Percentiles rank a stretch among this genome's conserved stretches.
Evolutionary conservation across 1,140 invertebrate species (phyloP).

Genomic region (Megathymus violae): DNA sequence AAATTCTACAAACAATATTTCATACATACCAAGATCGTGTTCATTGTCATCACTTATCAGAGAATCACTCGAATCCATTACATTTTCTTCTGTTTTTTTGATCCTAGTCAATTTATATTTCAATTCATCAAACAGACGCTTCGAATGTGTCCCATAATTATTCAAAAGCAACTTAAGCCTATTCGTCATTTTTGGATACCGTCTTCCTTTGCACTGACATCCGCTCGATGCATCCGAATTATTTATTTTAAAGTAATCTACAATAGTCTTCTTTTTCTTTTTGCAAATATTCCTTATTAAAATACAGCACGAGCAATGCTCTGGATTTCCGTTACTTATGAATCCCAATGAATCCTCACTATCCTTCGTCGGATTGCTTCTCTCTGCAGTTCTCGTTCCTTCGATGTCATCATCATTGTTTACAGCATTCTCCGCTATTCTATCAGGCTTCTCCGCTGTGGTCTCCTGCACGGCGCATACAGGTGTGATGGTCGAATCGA

Average conservation of each 20-base stretch:
- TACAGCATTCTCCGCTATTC: constrained; percentile 13
- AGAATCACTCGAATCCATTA: not conserved
- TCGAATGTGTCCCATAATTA: constrained; percentile 46
- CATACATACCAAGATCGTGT: constrained; percentile 56
- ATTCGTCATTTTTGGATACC: constrained; percentile 56
- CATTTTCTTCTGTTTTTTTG: not conserved
- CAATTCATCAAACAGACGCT: constrained; percentile 41
- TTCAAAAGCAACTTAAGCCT: constrained; percentile 55
- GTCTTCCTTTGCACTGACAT: constrained; percentile 49
- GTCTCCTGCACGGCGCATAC: constrained; percentile 39
- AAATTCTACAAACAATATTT: not conserved
- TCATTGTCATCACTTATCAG: constrained; percentile 15
- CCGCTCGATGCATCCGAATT: not conserved
- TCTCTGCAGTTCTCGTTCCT: not conserved
- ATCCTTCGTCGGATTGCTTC: not conserved
- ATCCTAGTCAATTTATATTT: constrained; percentile 16
- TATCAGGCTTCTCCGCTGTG: not conserved
- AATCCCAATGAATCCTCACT: too few species aligned
- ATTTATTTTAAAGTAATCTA: constrained; percentile 56
- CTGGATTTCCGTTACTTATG: too few species aligned
- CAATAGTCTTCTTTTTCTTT: constrained; percentile 52
- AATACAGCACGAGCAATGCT: constrained; percentile 63
- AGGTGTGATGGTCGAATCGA: constrained; percentile 34
- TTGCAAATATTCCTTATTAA: constrained; percentile 54
- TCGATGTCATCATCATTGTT: constrained; percentile 1